phyloP scores from a whole-genome alignment of 2,888 invertebrate species.

The Ectemnius cavifrons region DNA sequence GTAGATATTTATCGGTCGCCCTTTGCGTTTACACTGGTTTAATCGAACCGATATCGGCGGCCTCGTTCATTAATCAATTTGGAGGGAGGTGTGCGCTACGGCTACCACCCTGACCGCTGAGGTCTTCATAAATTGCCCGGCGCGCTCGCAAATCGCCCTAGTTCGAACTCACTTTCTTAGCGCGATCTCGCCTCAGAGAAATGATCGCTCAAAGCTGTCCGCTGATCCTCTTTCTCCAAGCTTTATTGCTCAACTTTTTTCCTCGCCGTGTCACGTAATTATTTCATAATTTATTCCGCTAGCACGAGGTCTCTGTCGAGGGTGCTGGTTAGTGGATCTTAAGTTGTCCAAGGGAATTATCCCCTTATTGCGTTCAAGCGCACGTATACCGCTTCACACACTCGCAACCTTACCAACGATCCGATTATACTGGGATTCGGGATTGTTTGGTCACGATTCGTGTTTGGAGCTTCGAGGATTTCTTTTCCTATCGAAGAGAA shows the following conservation, averaged over 20 bases:
- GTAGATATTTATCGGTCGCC: constrained; percentile 65
- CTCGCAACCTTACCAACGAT: too few relatives aligned
- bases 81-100: constrained; percentile 52
- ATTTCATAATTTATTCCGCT: constrained; percentile 11
- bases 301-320: too few relatives aligned
- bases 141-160: constrained; percentile 21
- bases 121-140: constrained; percentile 58
- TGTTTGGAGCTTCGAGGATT: too few relatives aligned
- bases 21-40: constrained; percentile 66
- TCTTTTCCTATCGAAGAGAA: too few relatives aligned
- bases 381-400: too few relatives aligned
- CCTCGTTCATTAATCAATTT: constrained; percentile 65
- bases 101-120: constrained; percentile 45
- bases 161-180: constrained; percentile 11
- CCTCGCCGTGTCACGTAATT: background rate
- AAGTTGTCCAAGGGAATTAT: too few relatives aligned
- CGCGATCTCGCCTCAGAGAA: constrained; percentile 29
- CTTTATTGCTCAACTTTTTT: constrained; percentile 10
- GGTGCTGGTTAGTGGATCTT: too few relatives aligned
- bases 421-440: too few relatives aligned
- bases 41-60: constrained; percentile 61
- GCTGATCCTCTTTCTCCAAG: too few relatives aligned
- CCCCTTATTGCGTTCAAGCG: too few relatives aligned
- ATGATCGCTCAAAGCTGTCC: constrained; percentile 3
- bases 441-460: too few relatives aligned